Conservation (phyloP, 2,113 vertebrate species). For the Oryzias woworae region DNA sequence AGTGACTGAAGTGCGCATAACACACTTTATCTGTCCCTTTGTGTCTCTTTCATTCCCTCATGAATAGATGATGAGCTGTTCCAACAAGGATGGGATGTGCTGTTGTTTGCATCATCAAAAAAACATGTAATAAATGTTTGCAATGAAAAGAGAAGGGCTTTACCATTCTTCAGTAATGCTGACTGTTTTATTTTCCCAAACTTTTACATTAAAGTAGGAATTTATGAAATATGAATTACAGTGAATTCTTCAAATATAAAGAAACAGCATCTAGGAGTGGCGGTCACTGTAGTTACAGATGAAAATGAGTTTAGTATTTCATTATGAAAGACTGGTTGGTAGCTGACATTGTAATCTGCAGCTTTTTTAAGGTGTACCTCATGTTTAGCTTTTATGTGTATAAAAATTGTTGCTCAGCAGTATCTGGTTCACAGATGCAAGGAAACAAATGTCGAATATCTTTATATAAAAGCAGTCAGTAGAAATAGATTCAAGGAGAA, state of each 20-base stretch:
- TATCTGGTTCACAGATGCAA: no score
- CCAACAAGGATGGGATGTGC: constrained; percentile 62
- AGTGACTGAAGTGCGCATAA: constrained; percentile 58
- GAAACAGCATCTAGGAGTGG: background rate
- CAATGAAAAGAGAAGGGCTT: constrained; percentile 74
- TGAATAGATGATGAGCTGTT: constrained; percentile 64
- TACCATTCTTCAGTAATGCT: constrained; percentile 40
- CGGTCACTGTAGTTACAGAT: background rate
- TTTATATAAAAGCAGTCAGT: no score
- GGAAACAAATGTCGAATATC: no score
- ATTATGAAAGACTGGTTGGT: background rate
- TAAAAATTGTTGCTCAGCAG: no score
- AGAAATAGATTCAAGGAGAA: no score
- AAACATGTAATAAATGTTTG: constrained; percentile 82
- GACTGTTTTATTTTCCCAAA: background rate
- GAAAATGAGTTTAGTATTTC: background rate
- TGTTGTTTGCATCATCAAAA: constrained; percentile 72
- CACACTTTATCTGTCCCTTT: constrained; percentile 59
- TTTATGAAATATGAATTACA: background rate
- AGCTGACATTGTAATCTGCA: background rate
- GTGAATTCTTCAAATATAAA: background rate
- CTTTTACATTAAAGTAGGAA: background rate
- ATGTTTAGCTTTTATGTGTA: background rate
- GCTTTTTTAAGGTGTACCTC: background rate
- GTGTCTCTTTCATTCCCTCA: constrained; percentile 65